Percentiles rank a stretch among this genome's conserved stretches.
phyloP scores from a whole-genome alignment of 2,113 vertebrate species.

The Tyto alba region DNA sequence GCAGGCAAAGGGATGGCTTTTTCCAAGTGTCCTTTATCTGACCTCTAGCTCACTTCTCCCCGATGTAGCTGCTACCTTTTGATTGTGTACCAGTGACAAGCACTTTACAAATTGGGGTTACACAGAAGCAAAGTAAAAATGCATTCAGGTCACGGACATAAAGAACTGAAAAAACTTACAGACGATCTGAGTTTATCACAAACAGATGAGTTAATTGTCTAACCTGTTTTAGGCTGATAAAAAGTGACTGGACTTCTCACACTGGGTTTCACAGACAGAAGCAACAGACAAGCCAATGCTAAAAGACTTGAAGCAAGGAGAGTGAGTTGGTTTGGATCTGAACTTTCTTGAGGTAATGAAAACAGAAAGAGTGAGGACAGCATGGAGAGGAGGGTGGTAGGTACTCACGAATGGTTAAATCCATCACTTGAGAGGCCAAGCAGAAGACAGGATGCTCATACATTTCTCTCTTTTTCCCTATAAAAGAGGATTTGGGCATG shows the following conservation, averaged over 20 bases:
- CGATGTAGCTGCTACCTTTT: conserved; percentile 74
- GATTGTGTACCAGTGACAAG: conserved; percentile 89
- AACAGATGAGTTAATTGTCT: conserved; percentile 87
- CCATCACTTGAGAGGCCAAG: conserved; percentile 99
- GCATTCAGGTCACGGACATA: conserved; percentile 97
- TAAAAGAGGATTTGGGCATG: conserved; percentile 99
- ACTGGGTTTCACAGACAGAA: conserved; percentile 89
- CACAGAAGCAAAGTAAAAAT: conserved; percentile 99
- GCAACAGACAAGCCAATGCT: conserved; percentile 85
- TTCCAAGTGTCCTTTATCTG: conserved; percentile 71
- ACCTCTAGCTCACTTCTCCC: conserved; percentile 66
- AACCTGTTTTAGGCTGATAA: conserved; percentile 81
- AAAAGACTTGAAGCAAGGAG: conserved; percentile 82
- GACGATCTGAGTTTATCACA: conserved; percentile 88
- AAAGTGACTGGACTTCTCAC: conserved; percentile 85
- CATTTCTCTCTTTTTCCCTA: conserved; percentile 99
- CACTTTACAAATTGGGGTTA: conserved; percentile 84
- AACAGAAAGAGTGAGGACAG: conserved; percentile 81
- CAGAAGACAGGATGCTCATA: conserved; percentile 99
- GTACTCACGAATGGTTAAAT: conserved; percentile 99
- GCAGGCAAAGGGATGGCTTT: conserved; percentile 61
- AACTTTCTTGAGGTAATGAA: conserved; percentile 78
- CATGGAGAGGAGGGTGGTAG: conserved; percentile 86
- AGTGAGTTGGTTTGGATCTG: conserved; percentile 82
- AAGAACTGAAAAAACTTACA: conserved; percentile 87